Evolutionary conservation across 2,797 vertebrate species (phyloP), one percentile per base, ranked within the genome.

Genomic region (Myiotriccus ornatus): DNA sequence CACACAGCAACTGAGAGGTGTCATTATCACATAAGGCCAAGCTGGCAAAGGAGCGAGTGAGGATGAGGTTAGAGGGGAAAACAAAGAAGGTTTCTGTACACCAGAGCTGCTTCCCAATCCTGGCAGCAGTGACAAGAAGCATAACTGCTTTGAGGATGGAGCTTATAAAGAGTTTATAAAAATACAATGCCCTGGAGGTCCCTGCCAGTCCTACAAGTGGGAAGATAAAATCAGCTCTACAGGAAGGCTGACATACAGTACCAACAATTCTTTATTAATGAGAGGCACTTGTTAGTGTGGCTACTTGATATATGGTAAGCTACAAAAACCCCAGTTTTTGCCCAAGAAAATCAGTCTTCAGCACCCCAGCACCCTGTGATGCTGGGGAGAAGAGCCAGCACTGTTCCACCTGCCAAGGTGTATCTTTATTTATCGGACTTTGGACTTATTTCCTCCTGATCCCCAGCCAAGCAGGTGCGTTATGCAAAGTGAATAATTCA

Each of bases 401-500:
- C 85, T 15, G 35, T 46, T 86, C 39, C 37, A 95, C 71, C 91
- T 86, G 93, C 77, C 90, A 93, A 91, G 85, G 88, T 88, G 74
- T 86, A 89, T 69, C 87, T 87, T 70, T 87, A 94, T 92, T 87
- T 79, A 84, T 79, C 89, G 92, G 91, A 50, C 93, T 90, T 85
- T 89, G 89, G 75, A 84, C 84, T 53, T 49, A 55, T 84, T 91
- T 95, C 87, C 81, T 82, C 44, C 82, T 93, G 93, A 96, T 88
- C 92, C 56, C 44, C 73, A 60, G 94, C 93, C 94, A 96, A 83
- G 87, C 93, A 96, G 90, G 94, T 96, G 87, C 49, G 0, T 35
- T 82, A 34, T 41, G 76, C 79, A 86, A 57, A 78, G 91, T 90
- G 95, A 94, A 95, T 94, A 94, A 96, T 93, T 94, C 93, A 95